Base-by-base conservation (phyloP, 2,797 vertebrate genomes). In the Fistularia tabacaria region DNA sequence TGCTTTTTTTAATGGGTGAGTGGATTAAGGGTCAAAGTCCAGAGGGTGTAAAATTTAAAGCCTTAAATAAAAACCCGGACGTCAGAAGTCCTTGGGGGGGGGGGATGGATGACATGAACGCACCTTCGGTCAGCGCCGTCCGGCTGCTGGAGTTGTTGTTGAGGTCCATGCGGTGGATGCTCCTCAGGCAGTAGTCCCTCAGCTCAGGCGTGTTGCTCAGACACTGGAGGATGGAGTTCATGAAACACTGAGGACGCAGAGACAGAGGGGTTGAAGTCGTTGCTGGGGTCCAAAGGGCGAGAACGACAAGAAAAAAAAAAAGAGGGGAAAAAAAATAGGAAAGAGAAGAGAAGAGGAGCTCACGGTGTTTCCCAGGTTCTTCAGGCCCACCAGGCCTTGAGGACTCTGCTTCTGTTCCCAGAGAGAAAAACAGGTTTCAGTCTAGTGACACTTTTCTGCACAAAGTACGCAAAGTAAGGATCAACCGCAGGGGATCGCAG, bases 161-260 rank as follows among this genome's bases (percentile, higher is more conserved):
- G 66, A 97, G 92, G 76, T 98, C 96, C 2, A 88, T 79, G 64
- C 82, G 71, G 58, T 98, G 93, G 25, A 91, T 71, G 87, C 90
- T 93, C 59, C 92, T 93, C 68, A 98, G 89, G 81, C 96, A 99
- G 78, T 96, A 99, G 68, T 98, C 97, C 37, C 94, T 88, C 82
- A 99, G 87, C 74, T 97, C 95, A 0, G 91, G 89, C 11, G 95
- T 98, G 88, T 98, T 97, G 57, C 96, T 98, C 80, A 99, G 90
- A 86, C 97, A 99, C 78, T 99, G 97, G 7, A 99, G 92, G 81
- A 99, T 94, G 60, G 95, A 97, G 91, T 99, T 99, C 96, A 99
- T 98, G 84, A 99, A 99, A 83, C 97, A 99, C 95, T 99, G 86
- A 25, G 25, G n/a, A 40, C 62, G 47, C 5, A 37, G 9, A 42